Evolutionary conservation across 2,113 vertebrate genomes (phyloP).

Genomic region (Apodemus speciosus): DNA sequence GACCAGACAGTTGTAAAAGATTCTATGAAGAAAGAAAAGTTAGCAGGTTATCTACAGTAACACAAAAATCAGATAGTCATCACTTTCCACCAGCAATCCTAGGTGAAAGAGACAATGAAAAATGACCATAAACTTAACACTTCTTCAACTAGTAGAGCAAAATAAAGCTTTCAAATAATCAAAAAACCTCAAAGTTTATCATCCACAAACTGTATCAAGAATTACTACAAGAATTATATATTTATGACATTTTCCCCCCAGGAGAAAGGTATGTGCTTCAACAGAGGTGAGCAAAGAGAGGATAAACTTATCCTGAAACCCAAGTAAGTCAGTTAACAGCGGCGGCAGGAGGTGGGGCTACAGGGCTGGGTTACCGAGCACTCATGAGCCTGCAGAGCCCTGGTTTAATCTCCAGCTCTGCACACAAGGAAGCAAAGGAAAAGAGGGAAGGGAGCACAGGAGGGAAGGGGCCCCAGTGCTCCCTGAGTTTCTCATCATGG

Average conservation of each 20-base stretch:
- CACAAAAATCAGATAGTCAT: not conserved
- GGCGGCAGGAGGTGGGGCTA: not conserved
- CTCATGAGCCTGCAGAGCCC: not conserved
- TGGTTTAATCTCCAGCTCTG: not conserved
- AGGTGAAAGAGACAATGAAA: not conserved
- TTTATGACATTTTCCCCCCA: not conserved
- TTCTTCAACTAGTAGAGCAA: not conserved
- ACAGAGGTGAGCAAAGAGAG: not conserved
- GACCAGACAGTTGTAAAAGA: not conserved
- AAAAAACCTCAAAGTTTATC: not conserved
- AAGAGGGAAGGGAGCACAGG: too few relatives aligned
- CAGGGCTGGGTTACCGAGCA: not conserved
- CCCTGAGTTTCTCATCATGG: not conserved
- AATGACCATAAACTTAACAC: not conserved
- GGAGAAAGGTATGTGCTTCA: not conserved
- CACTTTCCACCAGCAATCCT: not conserved
- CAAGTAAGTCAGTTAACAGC: not conserved
- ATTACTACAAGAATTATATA: not conserved
- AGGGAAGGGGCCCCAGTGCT: not conserved
- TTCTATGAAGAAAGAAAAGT: conserved; percentile 4
- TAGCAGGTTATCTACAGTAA: not conserved
- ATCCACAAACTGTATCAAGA: not conserved
- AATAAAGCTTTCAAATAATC: conserved; percentile 2
- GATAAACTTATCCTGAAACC: not conserved
- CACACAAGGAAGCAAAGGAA: not conserved